phyloP scores from a whole-genome alignment of 1,140 invertebrate species.

The Drosophila sproati region DNA sequence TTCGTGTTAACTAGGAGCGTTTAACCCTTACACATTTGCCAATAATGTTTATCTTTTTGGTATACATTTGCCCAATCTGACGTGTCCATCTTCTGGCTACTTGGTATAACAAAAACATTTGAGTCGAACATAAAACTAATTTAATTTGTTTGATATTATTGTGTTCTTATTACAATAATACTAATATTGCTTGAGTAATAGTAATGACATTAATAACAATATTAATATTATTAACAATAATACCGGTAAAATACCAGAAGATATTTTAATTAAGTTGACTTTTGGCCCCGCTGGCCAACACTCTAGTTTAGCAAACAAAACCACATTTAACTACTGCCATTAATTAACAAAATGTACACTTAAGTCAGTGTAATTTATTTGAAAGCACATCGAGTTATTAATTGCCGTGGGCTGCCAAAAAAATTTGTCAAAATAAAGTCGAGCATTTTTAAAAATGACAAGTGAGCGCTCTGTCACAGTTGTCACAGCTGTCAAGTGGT shows the following conservation, averaged over 20 bases:
- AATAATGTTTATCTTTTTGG: neutral
- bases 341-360: constrained; percentile 48
- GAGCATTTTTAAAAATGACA: constrained; percentile 25
- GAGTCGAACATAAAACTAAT: neutral
- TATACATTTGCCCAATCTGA: neutral
- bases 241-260: neutral
- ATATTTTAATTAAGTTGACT: constrained; percentile 49
- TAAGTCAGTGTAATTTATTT: constrained; percentile 50
- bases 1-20: no score
- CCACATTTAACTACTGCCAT: neutral
- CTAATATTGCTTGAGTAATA: neutral
- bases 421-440: constrained; percentile 43
- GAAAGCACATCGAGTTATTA: constrained; percentile 51
- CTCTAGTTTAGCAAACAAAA: neutral
- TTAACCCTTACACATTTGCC: no score
- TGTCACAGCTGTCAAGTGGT: constrained; percentile 44
- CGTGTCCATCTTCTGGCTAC: neutral
- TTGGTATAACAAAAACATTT: constrained; percentile 4
- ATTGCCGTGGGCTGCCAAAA: constrained; percentile 10
- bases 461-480: constrained; percentile 34
- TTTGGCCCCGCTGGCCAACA: no score
- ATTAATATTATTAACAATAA: constrained; percentile 3
- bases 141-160: constrained; percentile 2
- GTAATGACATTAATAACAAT: neutral
- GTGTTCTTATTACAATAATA: constrained; percentile 6